Evolutionary conservation across 2,113 vertebrate species (phyloP).

Genomic region (Hippocampus barbouri): DNA sequence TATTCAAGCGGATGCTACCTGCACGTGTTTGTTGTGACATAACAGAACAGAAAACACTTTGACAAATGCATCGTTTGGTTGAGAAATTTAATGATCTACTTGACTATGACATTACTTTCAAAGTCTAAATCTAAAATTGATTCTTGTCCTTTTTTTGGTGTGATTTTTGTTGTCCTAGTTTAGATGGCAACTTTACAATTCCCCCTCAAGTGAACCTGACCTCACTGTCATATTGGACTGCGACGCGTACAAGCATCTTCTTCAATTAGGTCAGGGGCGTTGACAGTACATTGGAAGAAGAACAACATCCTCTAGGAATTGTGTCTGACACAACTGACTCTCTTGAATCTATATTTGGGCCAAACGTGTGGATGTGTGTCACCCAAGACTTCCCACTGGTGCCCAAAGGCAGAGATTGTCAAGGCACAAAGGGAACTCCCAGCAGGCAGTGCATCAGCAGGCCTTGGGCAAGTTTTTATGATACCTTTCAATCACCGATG

Average conservation of each 20-base stretch:
- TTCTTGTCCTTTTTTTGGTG: conserved; percentile 53
- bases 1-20: conserved; percentile 34
- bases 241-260: conserved; percentile 51
- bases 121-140: conserved; percentile 44
- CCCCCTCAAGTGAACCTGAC: conserved; percentile 67
- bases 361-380: conserved; percentile 69
- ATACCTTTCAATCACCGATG: conserved; percentile 73
- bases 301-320: conserved; percentile 69
- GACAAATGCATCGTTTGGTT: conserved; percentile 3
- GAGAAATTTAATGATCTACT: background rate
- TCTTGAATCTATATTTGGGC: conserved; percentile 71
- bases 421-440: conserved; percentile 63
- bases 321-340: conserved; percentile 66
- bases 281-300: conserved; percentile 58
- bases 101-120: conserved; percentile 2
- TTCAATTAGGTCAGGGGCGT: conserved; percentile 70
- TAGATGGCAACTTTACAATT: conserved; percentile 62
- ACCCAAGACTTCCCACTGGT: conserved; percentile 54
- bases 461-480: conserved; percentile 66
- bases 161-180: conserved; percentile 64
- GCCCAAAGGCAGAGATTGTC: conserved; percentile 62
- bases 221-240: conserved; percentile 48
- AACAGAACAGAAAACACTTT: background rate
- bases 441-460: conserved; percentile 49
- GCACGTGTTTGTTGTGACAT: conserved; percentile 36